Evolutionary conservation across 2,888 invertebrate genomes (phyloP), one percentile per base, ranked within the genome.

Genomic region (Spodoptera exigua): DNA sequence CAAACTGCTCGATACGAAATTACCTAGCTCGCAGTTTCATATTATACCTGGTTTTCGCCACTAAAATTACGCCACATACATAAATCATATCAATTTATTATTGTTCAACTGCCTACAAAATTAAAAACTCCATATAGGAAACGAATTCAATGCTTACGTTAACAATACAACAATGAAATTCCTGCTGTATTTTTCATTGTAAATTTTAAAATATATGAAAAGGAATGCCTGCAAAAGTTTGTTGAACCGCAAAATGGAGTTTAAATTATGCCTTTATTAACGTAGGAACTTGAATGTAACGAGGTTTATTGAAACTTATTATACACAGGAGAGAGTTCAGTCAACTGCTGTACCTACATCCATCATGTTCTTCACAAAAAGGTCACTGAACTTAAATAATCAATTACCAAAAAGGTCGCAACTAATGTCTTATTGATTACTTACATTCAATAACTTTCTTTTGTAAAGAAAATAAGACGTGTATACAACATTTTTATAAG

Each of bases 401-500:
- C 37, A 66, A 49, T 61, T 41, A 39, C 39, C 3, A 45, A 55
- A 65, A 27, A 65, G 47, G 71, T 52, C 49, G 44, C 7, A 27
- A 34, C 12, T 51, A 51, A 46, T 60, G 37, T 36, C 7, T 12
- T 18, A 53, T 47, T 52, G 39, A 56, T 17, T 17, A 67, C 47
- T 16, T 37, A 47, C 11, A 51, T 34, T 48, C 13, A 46, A 32
- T 1, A 41, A 55, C 12, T 17, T 40, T 4, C 39, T 51, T 21
- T 40, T 3, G 37, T 13, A 47, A 47, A 54, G 51, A 3, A 52
- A 47, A 68, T 57, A 58, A 58, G 59, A 45, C 35, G 11, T 44
- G 13, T 13, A 27, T 27, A 5, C 27, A 61, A 48, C 44, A 37
- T 61, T 61, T 64, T 58, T 55, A 70, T 68, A 72, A 71, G 59